Conservation (phyloP, 2,888 invertebrate species). For the Adela reaumurella region DNA sequence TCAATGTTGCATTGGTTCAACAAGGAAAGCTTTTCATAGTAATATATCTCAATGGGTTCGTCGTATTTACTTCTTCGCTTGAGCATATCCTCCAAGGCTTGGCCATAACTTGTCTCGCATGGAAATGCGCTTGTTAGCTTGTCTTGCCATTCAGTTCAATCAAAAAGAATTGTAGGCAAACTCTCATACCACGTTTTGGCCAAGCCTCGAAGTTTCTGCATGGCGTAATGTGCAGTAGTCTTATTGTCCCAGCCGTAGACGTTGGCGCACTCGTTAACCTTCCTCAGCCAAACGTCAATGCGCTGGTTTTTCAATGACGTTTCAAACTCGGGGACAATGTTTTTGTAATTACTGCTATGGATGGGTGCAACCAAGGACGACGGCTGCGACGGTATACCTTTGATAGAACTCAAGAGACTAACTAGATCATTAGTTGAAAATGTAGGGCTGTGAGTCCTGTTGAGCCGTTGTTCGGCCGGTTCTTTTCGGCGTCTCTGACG, state of each 20-base stretch:
- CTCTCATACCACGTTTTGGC: conserved; percentile 8
- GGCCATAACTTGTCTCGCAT: conserved; percentile 3
- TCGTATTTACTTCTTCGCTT: conserved; percentile 4
- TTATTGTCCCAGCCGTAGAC: conserved; percentile 5
- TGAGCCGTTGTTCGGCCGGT: no score
- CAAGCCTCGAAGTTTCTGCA: conserved; percentile 8
- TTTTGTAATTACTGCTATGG: conserved; percentile 1
- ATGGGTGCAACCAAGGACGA: not conserved
- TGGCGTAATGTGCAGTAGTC: conserved; percentile 6
- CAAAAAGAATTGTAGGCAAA: conserved; percentile 3
- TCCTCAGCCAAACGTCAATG: no score
- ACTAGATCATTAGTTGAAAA: not conserved
- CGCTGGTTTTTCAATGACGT: conserved; percentile 3
- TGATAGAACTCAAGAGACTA: not conserved
- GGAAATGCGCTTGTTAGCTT: conserved; percentile 5
- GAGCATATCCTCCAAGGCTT: conserved; percentile 5
- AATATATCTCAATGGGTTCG: no score
- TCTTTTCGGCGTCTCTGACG: no score
- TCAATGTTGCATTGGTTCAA: no score
- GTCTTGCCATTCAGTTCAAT: conserved; percentile 3
- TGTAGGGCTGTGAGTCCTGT: no score
- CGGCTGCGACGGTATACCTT: not conserved
- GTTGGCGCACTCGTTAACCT: not conserved
- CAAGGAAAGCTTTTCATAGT: no score
- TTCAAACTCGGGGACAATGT: conserved; percentile 3